Evolutionary conservation across 2,113 vertebrate species (phyloP), one percentile per base, ranked within the genome.

Genomic region (Hypomesus transpacificus): DNA sequence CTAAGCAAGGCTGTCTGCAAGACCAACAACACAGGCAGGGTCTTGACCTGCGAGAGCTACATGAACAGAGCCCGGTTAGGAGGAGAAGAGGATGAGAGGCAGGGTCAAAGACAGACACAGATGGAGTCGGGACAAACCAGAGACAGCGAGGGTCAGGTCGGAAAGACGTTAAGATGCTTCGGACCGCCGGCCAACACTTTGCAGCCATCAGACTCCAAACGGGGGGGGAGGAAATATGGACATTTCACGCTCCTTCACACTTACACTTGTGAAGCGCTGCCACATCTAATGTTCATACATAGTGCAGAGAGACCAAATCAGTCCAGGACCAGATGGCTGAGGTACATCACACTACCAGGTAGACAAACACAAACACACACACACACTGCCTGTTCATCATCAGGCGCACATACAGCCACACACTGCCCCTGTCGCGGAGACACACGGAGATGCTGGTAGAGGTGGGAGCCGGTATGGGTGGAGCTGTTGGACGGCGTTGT

Each of bases 231-330:
- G 73, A 81, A 82, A 83, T 81, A 59, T 81, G 82, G 77, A 79
- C 70, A 84, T 86, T 85, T 89, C 76, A 89, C 80, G 79, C 84
- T 79, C 78, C 75, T 86, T 46, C 79, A 76, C 76, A 68, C 79
- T 70, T 46, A 46, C 85, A 73, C 71, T 81, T 75, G 73, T 74
- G 73, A 85, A 81, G 73, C 58, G 75, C 77, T 66, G 77, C 71
- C 65, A 75, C 22, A 53, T 80, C 71, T 76, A 80, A 76, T 86
- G 79, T 82, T 87, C 78, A 74, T 72, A 76, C 79, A 81, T 66
- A 66, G 53, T 52, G 24, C 75, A 82, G 53, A 67, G 74, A 80
- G 80, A 50, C 14, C 8, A 72, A 61, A 67, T 80, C 61, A 82
- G 75, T 66, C 73, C 8, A 82, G 78, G 70, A 82, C 54, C 82